Base-by-base conservation (phyloP, 2,888 invertebrate species). In the Cylindroiulus punctatus region DNA sequence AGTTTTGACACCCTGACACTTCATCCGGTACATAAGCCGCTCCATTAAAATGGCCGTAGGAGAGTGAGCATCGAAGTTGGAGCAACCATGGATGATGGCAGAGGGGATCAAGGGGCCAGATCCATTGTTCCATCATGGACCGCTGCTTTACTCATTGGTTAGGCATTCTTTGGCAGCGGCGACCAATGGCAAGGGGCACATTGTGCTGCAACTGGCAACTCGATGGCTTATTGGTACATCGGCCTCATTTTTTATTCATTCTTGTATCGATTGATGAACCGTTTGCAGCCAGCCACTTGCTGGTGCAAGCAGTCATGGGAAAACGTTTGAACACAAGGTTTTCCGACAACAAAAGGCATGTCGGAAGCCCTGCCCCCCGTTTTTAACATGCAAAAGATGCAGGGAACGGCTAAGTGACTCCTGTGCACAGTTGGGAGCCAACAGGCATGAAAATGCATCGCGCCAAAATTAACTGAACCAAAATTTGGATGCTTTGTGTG, bases 141-240 rank as follows among this genome's bases (percentile, higher is more conserved):
- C 76, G 76, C 14, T 83, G 83, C 83, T 22, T 83, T 44, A 83
- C 83, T 83, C 83, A 83, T 83, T 83, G 83, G 83, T 44, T 83
- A 40, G 40, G 42, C 42, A 83, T 83, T 83, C 42, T 83, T 83
- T 22, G 44, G 44, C 44, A 19, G 40, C 12, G 44, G 22, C 83
- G 42, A 83, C 83, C 83, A 83, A 83, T 83, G 44, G 83, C 83
- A 83, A 44, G 40, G 83, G 42, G 40, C 42, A 83, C 26, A 42
- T 40, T 83, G 22, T 83, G 44, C 44, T 83, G 40, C 42, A 83
- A 44, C 83, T 44, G 44, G 83, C 42, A 83, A 83, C 83, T 83
- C 83, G 83, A n/a, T 83, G 83, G 83, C 83, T 83, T 83, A 83
- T 83, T 83, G 83, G 83, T 83, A 83, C 40, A 83, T 42, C 42